Evolutionary conservation across 2,888 invertebrate genomes (phyloP), one percentile per base, ranked within the genome.

Genomic region (Pheosia gnoma): DNA sequence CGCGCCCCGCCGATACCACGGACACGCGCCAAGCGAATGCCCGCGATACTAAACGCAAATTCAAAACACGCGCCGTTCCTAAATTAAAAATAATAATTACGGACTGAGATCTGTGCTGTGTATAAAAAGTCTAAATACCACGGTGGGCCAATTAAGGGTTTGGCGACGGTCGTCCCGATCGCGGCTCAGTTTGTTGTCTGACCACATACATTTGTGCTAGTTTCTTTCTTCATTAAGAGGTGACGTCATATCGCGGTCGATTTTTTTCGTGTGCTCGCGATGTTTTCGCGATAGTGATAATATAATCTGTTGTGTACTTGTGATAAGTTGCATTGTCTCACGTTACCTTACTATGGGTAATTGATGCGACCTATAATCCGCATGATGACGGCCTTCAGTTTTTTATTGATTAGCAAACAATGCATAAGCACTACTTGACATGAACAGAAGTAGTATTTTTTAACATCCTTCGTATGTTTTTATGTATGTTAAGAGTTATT

Each of bases 201-300:
- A 82, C 83, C 84, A 84, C 81, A 87, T 85, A 87, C 87, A 89
- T 87, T 87, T 82, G 84, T 86, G 82, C 74, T 84, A 74, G 80
- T 86, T 86, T 72, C 74, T 75, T 89, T 88, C 84, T 86, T 87
- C 87, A 89, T 89, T 87, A 86, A 86, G 89, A 89, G 90, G 88
- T 93, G 93, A 93, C 93, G 91, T 93, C 93, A 93, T 83, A 70
- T 73, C 78, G 85, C 84, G 87, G 84, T 85, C 82, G 85, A 86
- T 86, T 85, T 82, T 77, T 70, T 57, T 57, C 57, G 76, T 75
- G 74, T 78, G 75, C 74, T 71, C 63, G 70, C 70, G 69, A 82
- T 75, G 63, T 75, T 75, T 74, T 75, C 59, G 70, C 71, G 66
- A 68, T 68, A 66, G 74, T 76, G 67, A 3, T 39, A 5, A 10